These are phyloP conservation scores for Anguilla anguilla DNA, from an alignment of 2,797 vertebrate genomes.

Conservation along the genomic window DNA sequence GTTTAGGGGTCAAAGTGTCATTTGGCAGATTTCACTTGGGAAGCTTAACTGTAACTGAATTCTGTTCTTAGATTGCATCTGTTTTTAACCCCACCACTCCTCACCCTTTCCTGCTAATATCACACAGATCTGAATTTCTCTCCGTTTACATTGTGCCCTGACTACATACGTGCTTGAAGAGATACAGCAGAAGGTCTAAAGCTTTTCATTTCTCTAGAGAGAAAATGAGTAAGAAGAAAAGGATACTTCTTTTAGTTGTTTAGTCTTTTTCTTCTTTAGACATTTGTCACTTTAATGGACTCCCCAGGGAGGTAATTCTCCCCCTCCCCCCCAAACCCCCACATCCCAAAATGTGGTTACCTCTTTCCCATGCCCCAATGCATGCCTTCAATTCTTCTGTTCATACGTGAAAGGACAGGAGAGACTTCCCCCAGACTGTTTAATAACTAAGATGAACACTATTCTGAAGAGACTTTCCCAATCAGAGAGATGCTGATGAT, in stretches of 20 bases:
- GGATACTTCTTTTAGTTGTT: slow-evolving; percentile 49
- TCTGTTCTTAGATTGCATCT: neutral
- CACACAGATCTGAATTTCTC: slow-evolving; percentile 39
- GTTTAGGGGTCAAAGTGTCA: neutral
- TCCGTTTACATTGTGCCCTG: slow-evolving; percentile 72
- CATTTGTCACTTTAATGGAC: slow-evolving; percentile 60
- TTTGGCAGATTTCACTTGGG: neutral
- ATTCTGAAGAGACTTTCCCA: neutral
- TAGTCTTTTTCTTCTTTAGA: slow-evolving; percentile 2
- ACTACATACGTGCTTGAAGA: slow-evolving; percentile 63
- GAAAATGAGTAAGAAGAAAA: slow-evolving; percentile 31
- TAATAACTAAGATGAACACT: neutral
- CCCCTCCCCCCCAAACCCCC: neutral
- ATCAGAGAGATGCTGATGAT: neutral
- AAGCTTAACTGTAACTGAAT: neutral
- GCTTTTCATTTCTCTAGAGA: slow-evolving; percentile 2
- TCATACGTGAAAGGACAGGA: neutral
- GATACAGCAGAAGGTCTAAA: neutral
- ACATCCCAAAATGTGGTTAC: too few relatives aligned
- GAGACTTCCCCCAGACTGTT: neutral
- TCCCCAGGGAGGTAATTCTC: neutral
- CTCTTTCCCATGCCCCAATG: neutral
- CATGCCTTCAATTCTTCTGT: neutral
- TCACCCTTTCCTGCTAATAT: neutral
- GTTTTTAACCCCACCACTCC: neutral